Evolutionary conservation across 2,113 vertebrate species (phyloP), one percentile per base, ranked within the genome.

Genomic region (Todiramphus chloris): DNA sequence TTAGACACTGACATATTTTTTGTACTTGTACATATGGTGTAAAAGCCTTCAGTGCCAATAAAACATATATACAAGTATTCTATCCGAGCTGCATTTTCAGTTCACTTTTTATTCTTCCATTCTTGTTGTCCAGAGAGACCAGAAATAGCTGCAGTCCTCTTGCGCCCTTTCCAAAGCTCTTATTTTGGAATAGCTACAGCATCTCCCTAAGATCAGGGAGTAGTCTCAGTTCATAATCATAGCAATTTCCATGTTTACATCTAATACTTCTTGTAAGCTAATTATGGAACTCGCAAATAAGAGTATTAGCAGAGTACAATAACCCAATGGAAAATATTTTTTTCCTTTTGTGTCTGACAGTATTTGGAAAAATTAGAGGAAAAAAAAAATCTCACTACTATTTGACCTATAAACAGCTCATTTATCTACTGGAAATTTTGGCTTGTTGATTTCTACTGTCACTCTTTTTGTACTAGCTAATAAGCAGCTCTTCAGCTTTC

Each of bases 321-420:
- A 81, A 77, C 9, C 3, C 31, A 70, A 30, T 31, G 20, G 13
- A 39, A 4, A 46, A 46, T 46, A 46, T 19, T 46, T 19, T 5
- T 48, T 3, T 59, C 8, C 0, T 4, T 37, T 28, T 37, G 9
- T 11, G 20, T 72, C 25, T 73, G 44, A 53, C 0, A 1, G 19
- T 28, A 53, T 82, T 93, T 68, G 62, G 43, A 89, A 92, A 87
- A 59, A 68, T 9, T 44, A 67, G 43, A 80, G 24, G 20, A 89
- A 87, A 80, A 62, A 62, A 64, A 55, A 74, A 37, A 30, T 30
- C 7, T 72, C 30, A 10, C 12, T 67, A 17, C 18, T 80, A 48
- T 81, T 62, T 74, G 48, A 76, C 58, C 24, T 89, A 53, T 58
- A 68, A 94, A 85, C 24, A 72, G 53, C 31, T 89, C 24, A n/a